Base-by-base conservation (phyloP, 2,113 vertebrate genomes). In the Pelusios castaneus region DNA sequence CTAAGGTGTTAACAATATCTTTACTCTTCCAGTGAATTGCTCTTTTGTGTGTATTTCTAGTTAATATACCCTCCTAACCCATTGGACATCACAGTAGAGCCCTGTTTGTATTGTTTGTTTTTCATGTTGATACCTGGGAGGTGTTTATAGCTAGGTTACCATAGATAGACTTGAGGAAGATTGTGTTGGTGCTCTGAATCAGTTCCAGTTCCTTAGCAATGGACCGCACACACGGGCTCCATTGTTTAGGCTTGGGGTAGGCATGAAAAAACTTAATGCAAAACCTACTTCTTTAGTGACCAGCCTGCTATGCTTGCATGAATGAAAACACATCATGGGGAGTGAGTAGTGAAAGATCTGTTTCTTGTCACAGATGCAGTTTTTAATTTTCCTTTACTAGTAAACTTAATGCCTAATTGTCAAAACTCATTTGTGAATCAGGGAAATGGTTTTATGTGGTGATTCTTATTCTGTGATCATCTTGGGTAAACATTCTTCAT, bases 171-270 rank as follows among this genome's bases (percentile, higher is more conserved):
- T 10, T 84, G 29, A 86, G 47, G 80, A 81, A 76, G 45, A 67
- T 87, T 78, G 51, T 41, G 27, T 45, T 49, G 55, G 47, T 31
- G 21, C 55, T 82, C 70, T 76, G 70, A 82, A 8, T 24, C 41
- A 8, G 55, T 80, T 89, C 49, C 34, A 96, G 90, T 95, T 95
- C 87, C 52, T 95, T 92, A 90, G 80, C 83, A 90, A 63, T 82
- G 63, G 87, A 76, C 52, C 86, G 67, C 67, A 86, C 91, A 96
- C 87, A 95, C 45, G 93, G 82, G 80, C 52, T 87, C 38, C 63
- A 75, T 96, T 97, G 95, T 97, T 55, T 60, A 21, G 8, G 22
- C 51, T 91, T 87, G 80, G 80, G 17, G 1, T 82, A 88, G 78
- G 73, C 27, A 76, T 43, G 38, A 41, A 17, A 81, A 63, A 24